Percentiles rank a stretch among this genome's conserved stretches.
These are phyloP conservation scores for Garra rufa DNA, from an alignment of 2,113 vertebrate species.

Conservation along the genomic window DNA sequence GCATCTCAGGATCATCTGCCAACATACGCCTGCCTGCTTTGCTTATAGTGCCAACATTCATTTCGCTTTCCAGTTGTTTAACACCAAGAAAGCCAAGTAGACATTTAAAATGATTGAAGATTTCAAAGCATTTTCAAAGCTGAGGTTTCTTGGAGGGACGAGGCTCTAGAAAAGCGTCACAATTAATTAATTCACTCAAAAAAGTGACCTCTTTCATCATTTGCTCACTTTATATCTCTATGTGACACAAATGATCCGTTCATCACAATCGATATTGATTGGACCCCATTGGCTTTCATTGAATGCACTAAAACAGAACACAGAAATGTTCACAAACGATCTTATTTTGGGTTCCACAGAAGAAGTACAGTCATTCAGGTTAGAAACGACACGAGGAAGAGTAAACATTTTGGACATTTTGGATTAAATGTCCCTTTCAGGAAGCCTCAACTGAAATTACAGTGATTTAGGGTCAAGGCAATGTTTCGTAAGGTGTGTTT, in stretches of 20 bases:
- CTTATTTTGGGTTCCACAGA: neutral
- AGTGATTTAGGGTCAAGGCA: neutral
- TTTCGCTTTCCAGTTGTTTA: neutral
- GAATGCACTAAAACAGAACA: too few species aligned
- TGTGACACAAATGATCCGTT: neutral
- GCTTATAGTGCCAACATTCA: neutral
- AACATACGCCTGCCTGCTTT: neutral
- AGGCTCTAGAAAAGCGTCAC: neutral
- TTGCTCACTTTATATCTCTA: neutral
- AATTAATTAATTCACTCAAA: neutral
- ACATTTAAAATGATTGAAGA: neutral
- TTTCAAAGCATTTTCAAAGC: too few species aligned
- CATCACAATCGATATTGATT: neutral
- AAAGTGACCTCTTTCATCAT: neutral
- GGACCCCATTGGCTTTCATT: neutral
- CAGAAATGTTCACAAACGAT: too few species aligned
- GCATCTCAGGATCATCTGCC: neutral
- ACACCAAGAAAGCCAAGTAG: neutral
- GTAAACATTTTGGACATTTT: neutral
- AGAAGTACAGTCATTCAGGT: neutral
- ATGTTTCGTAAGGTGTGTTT: neutral
- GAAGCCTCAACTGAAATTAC: neutral
- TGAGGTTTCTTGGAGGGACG: neutral
- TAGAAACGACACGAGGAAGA: neutral
- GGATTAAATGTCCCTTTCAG: neutral